Evolutionary conservation across 2,797 vertebrate genomes (phyloP).

Genomic region (Fistularia tabacaria): DNA sequence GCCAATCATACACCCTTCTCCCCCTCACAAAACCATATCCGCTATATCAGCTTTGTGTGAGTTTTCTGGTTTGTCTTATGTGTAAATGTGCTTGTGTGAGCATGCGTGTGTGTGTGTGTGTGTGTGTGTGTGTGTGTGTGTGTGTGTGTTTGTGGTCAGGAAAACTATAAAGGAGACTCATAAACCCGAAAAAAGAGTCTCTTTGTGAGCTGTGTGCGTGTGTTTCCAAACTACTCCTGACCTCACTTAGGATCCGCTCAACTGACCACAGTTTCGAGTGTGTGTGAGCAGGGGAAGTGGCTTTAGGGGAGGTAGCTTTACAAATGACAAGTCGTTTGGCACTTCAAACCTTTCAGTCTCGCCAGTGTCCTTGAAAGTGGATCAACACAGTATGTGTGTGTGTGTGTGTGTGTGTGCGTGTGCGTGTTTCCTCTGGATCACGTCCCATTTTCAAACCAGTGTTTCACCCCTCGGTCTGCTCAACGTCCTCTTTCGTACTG

Average conservation of each 20-base stretch:
- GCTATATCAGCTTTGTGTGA: conserved; percentile 65
- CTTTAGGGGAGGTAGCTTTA: conserved; percentile 68
- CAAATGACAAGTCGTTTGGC: conserved; percentile 69
- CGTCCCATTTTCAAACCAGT: conserved; percentile 31
- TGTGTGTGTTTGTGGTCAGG: conserved; percentile 58
- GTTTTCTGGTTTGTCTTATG: conserved; percentile 37
- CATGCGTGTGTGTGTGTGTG: conserved; percentile 16
- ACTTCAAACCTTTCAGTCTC: conserved; percentile 54
- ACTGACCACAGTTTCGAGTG: conserved; percentile 60
- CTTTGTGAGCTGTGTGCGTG: conserved; percentile 57
- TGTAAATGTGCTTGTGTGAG: conserved; percentile 37
- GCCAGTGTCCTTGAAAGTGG: conserved; percentile 70
- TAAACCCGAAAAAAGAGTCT: conserved; percentile 69
- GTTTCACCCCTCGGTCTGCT: conserved; percentile 37
- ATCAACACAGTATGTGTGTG: conserved; percentile 48
- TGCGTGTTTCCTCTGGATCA: conserved; percentile 31
- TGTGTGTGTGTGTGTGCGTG: conserved; percentile 4
- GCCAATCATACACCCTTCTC: conserved; percentile 62
- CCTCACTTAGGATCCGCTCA: conserved; percentile 66
- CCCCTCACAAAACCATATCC: conserved; percentile 69
- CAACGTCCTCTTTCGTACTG: conserved; percentile 19
- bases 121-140: conserved; percentile 12
- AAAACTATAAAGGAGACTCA: conserved; percentile 63
- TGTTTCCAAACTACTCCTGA: conserved; percentile 70
- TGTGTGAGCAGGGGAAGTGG: conserved; percentile 50